Base-by-base conservation (phyloP, 1,140 invertebrate species). In the Cydia amplana region DNA sequence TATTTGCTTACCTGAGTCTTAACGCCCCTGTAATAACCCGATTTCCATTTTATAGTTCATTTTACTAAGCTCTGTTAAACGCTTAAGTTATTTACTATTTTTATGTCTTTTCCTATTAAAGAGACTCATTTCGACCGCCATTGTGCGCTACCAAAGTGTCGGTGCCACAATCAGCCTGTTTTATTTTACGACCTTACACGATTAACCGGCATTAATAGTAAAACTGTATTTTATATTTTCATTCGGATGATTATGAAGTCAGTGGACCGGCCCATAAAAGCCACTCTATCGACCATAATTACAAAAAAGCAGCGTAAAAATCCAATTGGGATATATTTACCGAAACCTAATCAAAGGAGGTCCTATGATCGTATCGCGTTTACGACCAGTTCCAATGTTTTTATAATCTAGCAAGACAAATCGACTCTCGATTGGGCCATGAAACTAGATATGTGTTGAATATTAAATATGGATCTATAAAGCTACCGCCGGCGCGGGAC, bases 331-430 rank as follows among this genome's bases (percentile, higher is more conserved):
- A 51, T 63, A 51, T 63, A 74, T 74, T 36, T 40, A 75, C 63
- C 65, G 32, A 75, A 75, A 78, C 78, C 79, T 80, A 83, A 87
- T 86, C 84, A 85, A 85, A 82, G 80, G 77, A 79, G 80, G 75
- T 83, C 81, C 82, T 87, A 88, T 77, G 86, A 80, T 83, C 79
- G 78, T 80, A 81, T 81, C 82, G 78, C 82, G 82, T 86, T 87
- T 84, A 87, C 75, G 74, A 78, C 65, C 75, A 77, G 78, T 78
- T 76, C 79, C 84, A 78, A 87, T 85, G 86, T 86, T 85, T 87
- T 87, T 89, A 89, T 91, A 89, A 88, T 86, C 84, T 80, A 79
- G 79, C 87, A 85, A 88, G 87, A 89, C 87, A 89, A 89, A 91
- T 91, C 83, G 82, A 82, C 74, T 73, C 76, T 78, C 80, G 79